Evolutionary conservation across 2,797 vertebrate genomes (phyloP).

Genomic region (Fistularia tabacaria): DNA sequence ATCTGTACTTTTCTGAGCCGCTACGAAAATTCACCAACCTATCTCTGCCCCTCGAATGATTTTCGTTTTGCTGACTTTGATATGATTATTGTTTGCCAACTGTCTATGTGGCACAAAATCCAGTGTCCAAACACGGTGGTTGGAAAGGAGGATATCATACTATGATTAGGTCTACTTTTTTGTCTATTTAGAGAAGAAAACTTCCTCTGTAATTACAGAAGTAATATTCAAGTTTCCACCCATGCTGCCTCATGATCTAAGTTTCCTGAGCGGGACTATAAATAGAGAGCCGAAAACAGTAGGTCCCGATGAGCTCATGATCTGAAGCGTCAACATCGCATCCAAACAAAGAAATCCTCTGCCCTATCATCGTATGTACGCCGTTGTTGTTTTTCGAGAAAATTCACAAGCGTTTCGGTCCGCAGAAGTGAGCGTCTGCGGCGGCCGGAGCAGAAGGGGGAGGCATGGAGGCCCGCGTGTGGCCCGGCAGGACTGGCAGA

Average conservation of each 20-base stretch:
- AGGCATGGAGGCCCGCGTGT: too few relatives aligned
- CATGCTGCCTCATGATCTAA: constrained; percentile 20
- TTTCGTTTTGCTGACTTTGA: too few relatives aligned
- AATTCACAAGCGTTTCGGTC: too few relatives aligned
- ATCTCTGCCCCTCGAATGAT: too few relatives aligned
- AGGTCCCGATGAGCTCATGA: constrained; percentile 16
- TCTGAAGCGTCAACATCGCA: constrained; percentile 7
- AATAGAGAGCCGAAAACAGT: constrained; percentile 12
- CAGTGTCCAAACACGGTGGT: constrained; percentile 33
- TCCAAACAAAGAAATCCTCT: too few relatives aligned
- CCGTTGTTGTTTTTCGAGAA: too few relatives aligned
- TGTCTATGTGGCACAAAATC: constrained; percentile 29
- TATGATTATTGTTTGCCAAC: neutral
- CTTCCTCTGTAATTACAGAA: constrained; percentile 53
- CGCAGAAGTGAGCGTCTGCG: too few relatives aligned
- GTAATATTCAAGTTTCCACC: constrained; percentile 44
- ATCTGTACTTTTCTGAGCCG: too few relatives aligned
- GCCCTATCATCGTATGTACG: too few relatives aligned
- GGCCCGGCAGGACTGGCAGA: too few relatives aligned
- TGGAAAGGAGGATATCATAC: constrained; percentile 37
- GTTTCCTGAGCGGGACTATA: constrained; percentile 16
- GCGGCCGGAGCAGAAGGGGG: too few relatives aligned
- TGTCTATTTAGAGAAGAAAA: constrained; percentile 38
- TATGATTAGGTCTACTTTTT: constrained; percentile 32
- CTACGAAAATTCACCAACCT: too few relatives aligned